Conservation (phyloP, 2,888 invertebrate species). For the Beris chalybata region DNA sequence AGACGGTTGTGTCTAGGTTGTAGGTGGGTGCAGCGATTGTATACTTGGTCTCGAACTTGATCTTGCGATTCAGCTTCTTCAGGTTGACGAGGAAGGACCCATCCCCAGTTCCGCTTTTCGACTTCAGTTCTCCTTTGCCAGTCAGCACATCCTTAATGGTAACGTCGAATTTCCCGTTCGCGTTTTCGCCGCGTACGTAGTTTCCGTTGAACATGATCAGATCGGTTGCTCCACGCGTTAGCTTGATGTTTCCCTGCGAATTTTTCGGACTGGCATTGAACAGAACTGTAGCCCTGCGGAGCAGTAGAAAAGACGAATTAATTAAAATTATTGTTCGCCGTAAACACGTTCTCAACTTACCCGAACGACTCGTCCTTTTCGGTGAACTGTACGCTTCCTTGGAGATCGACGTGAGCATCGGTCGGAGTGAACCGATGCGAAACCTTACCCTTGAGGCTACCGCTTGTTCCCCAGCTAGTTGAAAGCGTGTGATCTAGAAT, state of each 20-base stretch:
- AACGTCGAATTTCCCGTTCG: slow-evolving; percentile 60
- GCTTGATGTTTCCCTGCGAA: slow-evolving; percentile 54
- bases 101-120: slow-evolving; percentile 67
- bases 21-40: slow-evolving; percentile 63
- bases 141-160: slow-evolving; percentile 63
- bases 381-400: slow-evolving; percentile 46
- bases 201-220: slow-evolving; percentile 46
- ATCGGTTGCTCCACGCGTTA: slow-evolving; percentile 48
- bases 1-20: slow-evolving; percentile 65
- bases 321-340: not conserved
- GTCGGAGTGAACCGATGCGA: slow-evolving; percentile 47
- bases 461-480: slow-evolving; percentile 50
- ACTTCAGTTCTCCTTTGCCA: slow-evolving; percentile 64
- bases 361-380: slow-evolving; percentile 46
- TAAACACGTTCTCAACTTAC: slow-evolving; percentile 22
- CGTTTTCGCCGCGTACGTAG: slow-evolving; percentile 52
- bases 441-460: slow-evolving; percentile 49
- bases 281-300: slow-evolving; percentile 46
- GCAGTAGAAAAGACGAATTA: not conserved
- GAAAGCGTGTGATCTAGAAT: slow-evolving; percentile 46
- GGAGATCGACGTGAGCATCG: slow-evolving; percentile 49
- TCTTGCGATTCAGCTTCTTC: slow-evolving; percentile 60
- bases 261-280: slow-evolving; percentile 49
- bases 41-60: slow-evolving; percentile 66
- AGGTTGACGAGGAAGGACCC: slow-evolving; percentile 52